Evolutionary conservation across 2,113 vertebrate species (phyloP), one percentile per base, ranked within the genome.

Genomic region (Pycnonotus jocosus): DNA sequence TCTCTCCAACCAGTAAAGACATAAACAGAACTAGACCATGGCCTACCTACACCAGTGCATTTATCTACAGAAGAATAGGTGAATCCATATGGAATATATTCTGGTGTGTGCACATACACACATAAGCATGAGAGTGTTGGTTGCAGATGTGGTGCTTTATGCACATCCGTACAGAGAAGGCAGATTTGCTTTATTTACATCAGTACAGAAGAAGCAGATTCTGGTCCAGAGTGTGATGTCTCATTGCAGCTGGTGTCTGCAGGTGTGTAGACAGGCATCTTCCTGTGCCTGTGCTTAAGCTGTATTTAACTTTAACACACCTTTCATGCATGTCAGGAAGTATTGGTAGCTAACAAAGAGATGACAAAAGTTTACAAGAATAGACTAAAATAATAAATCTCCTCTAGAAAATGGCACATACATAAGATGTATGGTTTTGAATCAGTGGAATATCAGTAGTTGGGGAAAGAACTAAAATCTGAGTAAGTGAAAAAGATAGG

Each of bases 41-140:
- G 66, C 45, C 62, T 79, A 3, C 18, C 30, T 53, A 3, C 1
- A 0, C 3, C 30, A 57, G 42, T 23, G 31, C 21, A 3, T 84
- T 82, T 68, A 28, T 50, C 45, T 53, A 2, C 23, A 42, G 50
- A 91, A 45, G 47, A 69, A 24, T 6, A 22, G 10, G 3, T 47
- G 61, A 53, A 50, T 76, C 40, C 28, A 1, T 2, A 23, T 57
- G 70, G 45, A 84, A 42, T 64, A 9, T 30, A 2, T 11, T 30
- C 20, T 25, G 25, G 38, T 86, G 19, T 33, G 3, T 15, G 11
- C 28, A 35, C 35, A 19, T 31, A 5, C 20, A 51, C 10, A 1
- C 0, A 10, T 6, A 18, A 44, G 2, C 0, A 0, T 3, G 8
- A 13, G 28, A 19, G 16, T 61, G 54, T 25, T 61, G 62, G 22